These are phyloP conservation scores for Melanostigma gelatinosum DNA, from an alignment of 2,113 vertebrate genomes.

Conservation along the genomic window DNA sequence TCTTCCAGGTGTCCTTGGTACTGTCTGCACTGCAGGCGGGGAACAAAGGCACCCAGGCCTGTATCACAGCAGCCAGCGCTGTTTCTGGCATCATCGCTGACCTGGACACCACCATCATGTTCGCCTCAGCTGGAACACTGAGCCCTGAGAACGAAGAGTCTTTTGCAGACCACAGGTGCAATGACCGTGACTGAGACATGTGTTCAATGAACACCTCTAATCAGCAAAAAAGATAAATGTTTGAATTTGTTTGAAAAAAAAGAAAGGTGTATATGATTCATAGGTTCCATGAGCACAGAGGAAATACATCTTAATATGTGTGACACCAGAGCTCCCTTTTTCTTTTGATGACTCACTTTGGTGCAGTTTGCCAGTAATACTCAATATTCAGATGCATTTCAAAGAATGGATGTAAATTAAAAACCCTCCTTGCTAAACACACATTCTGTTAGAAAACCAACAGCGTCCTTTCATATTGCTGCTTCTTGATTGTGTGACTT, in stretches of 20 bases:
- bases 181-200: background rate
- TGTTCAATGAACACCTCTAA: background rate
- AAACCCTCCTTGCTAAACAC: constrained; percentile 30
- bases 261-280: constrained; percentile 14
- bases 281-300: background rate
- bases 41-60: constrained; percentile 98
- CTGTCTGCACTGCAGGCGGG: constrained; percentile 97
- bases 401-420: constrained; percentile 26
- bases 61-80: constrained; percentile 94
- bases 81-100: constrained; percentile 98
- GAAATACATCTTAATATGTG: background rate
- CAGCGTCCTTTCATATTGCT: constrained; percentile 40
- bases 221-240: background rate
- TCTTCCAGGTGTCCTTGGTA: constrained; percentile 92
- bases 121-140: constrained; percentile 96
- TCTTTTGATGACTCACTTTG: constrained; percentile 35
- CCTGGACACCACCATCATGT: constrained; percentile 99
- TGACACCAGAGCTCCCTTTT: constrained; percentile 3
- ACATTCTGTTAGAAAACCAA: constrained; percentile 26
- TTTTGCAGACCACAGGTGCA: constrained; percentile 97
- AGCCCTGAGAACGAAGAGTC: constrained; percentile 96
- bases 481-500: constrained; percentile 28
- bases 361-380: constrained; percentile 20
- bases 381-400: constrained; percentile 6
- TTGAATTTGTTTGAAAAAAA: background rate